Base-by-base conservation (phyloP, 2,113 vertebrate genomes). In the Meriones unguiculatus region DNA sequence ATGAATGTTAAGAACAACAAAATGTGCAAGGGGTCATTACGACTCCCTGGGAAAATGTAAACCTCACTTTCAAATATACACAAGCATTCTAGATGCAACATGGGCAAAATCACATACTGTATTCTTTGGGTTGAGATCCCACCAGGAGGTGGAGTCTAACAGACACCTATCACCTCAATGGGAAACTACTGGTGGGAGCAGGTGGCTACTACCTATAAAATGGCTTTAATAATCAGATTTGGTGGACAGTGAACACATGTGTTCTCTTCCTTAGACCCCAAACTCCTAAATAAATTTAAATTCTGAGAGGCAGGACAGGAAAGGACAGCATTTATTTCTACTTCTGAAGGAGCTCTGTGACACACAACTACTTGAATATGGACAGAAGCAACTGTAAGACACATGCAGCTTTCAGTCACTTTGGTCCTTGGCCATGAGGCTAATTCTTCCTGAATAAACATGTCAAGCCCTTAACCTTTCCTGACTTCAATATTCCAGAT, bases 1-100 rank as follows among this genome's bases (percentile, higher is more conserved):
- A 41, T 1, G 54, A 30, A 80, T 22, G 52, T 0, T 7, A 67
- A 59, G 0, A 1, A n/a, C n/a, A 22, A 59, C 1, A 50, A 32
- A 20, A 35, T 3, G 2, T n/a, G 3, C n/a, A 25, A 6, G 0
- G 28, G 24, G 3, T 14, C 54, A n/a, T 38, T 30, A n/a, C 2
- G 38, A 20, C 7, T 32, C 8, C 10, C 35, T 5, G 24, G 50
- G 62, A 70, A 62, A 69, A 18, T 8, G 22, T 9, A 18, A 52
- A 28, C 65, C 38, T 70, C 59, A 76, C 52, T 46, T 73, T 67
- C 41, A 91, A 89, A 65, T 7, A 28, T 1, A 46, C 2, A 30
- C n/a, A 64, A 17, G 32, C 20, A 17, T 13, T 41, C 57, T 22
- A 17, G 5, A 52, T 9, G 25, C 41, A 35, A 72, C 2, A 24